Conservation (phyloP, 2,797 vertebrate genomes). For the Micropoecilia bifurca region DNA sequence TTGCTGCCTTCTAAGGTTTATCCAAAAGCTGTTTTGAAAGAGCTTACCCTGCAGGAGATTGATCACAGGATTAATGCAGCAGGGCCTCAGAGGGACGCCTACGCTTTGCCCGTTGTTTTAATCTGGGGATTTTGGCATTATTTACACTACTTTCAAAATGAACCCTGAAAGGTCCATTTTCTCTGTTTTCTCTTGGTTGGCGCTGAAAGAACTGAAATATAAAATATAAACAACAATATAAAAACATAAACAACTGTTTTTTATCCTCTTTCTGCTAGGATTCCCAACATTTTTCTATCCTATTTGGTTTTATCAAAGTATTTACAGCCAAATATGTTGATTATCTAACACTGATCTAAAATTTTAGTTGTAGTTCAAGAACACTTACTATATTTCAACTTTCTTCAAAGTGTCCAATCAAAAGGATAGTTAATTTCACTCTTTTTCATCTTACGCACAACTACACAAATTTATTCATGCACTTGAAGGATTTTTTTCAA, state of each 20-base stretch:
- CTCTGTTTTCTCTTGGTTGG: constrained; percentile 5
- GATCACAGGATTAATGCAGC: constrained; percentile 53
- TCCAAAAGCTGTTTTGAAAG: constrained; percentile 36
- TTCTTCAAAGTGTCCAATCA: background rate
- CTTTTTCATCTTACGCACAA: background rate
- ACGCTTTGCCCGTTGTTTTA: constrained; percentile 41
- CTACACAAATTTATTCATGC: background rate
- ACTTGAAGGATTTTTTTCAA: background rate
- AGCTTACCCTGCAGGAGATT: constrained; percentile 52
- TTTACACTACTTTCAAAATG: constrained; percentile 19
- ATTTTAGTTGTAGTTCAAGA: background rate
- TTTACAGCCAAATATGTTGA: background rate
- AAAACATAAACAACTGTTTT: background rate
- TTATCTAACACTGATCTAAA: background rate
- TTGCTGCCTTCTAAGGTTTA: constrained; percentile 56
- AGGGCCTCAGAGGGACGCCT: constrained; percentile 24
- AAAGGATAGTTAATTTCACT: background rate
- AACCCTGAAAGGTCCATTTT: background rate
- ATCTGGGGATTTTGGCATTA: constrained; percentile 40
- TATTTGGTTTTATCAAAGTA: background rate
- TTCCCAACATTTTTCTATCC: background rate
- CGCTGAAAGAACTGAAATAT: background rate
- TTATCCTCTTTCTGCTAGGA: background rate
- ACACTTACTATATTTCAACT: background rate
- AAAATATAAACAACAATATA: too few relatives aligned